Conservation (phyloP, 2,888 invertebrate genomes). For the Omphaloscelis lunosa region DNA sequence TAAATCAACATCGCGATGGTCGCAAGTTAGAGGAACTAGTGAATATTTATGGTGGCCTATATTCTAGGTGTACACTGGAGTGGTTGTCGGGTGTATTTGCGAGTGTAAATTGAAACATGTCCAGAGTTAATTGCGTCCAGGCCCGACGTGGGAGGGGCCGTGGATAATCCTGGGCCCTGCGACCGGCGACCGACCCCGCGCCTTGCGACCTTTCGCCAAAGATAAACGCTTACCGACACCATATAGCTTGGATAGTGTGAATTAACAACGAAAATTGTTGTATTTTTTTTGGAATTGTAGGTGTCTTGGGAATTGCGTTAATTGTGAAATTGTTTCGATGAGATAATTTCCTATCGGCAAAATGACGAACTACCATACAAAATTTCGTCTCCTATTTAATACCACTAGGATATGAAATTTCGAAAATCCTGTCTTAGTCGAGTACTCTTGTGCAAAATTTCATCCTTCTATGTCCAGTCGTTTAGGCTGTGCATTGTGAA, state of each 20-base stretch:
- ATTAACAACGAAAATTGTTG: conserved; percentile 46
- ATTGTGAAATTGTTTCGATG: conserved; percentile 14
- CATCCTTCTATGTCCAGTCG: not conserved
- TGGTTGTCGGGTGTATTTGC: conserved; percentile 83
- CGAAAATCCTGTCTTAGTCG: too few relatives aligned
- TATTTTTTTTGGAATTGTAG: conserved; percentile 33
- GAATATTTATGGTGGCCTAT: conserved; percentile 72
- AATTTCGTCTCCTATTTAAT: too few relatives aligned
- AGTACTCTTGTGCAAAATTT: too few relatives aligned
- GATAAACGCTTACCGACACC: conserved; percentile 62
- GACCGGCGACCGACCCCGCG: conserved; percentile 61
- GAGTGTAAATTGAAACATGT: conserved; percentile 90
- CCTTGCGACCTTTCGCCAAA: conserved; percentile 70
- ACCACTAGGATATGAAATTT: too few relatives aligned
- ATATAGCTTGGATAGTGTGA: conserved; percentile 53
- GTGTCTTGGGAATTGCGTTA: conserved; percentile 4
- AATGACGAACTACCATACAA: not conserved
- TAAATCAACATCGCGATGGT: conserved; percentile 43
- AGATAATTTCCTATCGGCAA: not conserved
- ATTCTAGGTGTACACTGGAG: conserved; percentile 73
- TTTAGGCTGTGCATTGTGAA: not conserved
- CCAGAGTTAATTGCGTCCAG: conserved; percentile 88
- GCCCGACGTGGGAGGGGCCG: conserved; percentile 73
- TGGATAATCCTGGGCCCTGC: conserved; percentile 79
- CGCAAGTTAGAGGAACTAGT: conserved; percentile 49